Conservation (phyloP, 2,888 invertebrate species). For the Lobophora halterata region DNA sequence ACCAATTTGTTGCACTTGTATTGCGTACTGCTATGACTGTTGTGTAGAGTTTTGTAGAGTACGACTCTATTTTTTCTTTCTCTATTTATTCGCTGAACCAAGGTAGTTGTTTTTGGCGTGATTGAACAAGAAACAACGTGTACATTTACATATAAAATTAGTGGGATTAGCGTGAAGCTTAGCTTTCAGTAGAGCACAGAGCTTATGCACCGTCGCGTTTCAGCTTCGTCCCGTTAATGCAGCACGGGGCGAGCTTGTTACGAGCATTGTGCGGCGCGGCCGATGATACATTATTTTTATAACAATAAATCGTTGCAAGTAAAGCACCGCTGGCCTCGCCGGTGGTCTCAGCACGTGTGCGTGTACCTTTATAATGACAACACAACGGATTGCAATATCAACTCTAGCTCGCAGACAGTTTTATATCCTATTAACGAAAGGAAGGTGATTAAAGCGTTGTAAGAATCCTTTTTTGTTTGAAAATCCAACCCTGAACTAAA, state of each 20-base stretch:
- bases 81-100: too few relatives aligned
- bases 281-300: constrained; percentile 81
- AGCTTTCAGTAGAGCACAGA: constrained; percentile 29
- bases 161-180: constrained; percentile 14
- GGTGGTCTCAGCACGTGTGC: constrained; percentile 56
- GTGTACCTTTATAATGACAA: constrained; percentile 31
- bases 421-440: constrained; percentile 14
- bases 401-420: constrained; percentile 16
- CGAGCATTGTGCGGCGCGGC: constrained; percentile 66
- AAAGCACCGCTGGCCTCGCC: constrained; percentile 66
- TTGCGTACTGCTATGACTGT: too few relatives aligned
- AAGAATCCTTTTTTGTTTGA: too few relatives aligned
- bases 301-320: constrained; percentile 79
- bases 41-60: too few relatives aligned
- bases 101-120: too few relatives aligned
- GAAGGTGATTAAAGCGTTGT: constrained; percentile 10
- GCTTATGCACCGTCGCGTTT: constrained; percentile 34
- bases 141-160: too few relatives aligned
- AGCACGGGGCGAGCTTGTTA: constrained; percentile 70
- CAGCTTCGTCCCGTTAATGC: constrained; percentile 57
- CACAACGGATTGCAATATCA: constrained; percentile 21
- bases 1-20: too few relatives aligned
- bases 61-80: too few relatives aligned
- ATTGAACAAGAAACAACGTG: too few relatives aligned
- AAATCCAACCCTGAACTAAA: too few relatives aligned